Conservation (phyloP, 2,888 invertebrate species). For the Lysandra coridon region DNA sequence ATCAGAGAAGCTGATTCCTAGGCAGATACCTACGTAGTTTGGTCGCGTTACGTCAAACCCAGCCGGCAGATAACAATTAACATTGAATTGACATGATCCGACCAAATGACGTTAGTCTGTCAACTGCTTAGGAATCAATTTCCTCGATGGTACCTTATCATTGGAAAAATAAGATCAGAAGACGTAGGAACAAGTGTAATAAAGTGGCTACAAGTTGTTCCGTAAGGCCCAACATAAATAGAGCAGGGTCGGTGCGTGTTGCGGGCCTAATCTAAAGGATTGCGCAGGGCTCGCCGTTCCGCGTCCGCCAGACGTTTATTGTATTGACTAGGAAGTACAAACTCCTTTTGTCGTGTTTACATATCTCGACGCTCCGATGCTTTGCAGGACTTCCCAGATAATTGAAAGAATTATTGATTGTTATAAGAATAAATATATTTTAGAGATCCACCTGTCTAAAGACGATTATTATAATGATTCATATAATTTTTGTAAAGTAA, state of each 20-base stretch:
- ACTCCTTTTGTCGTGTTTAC: slow-evolving; percentile 40
- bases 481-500: too few species aligned
- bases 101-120: too few species aligned
- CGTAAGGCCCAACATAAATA: slow-evolving; percentile 73
- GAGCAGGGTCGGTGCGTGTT: slow-evolving; percentile 70
- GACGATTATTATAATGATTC: neutral
- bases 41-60: too few species aligned
- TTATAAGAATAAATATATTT: neutral
- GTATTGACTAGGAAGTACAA: slow-evolving; percentile 58
- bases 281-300: slow-evolving; percentile 53
- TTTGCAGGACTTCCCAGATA: neutral
- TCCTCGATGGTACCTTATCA: too few species aligned
- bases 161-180: slow-evolving; percentile 47
- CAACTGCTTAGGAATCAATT: too few species aligned
- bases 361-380: slow-evolving; percentile 5
- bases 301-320: slow-evolving; percentile 54
- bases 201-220: slow-evolving; percentile 79
- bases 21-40: too few species aligned
- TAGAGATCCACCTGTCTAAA: neutral
- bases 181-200: slow-evolving; percentile 74
- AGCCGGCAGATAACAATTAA: too few species aligned
- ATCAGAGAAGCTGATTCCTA: too few species aligned
- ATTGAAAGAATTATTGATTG: neutral
- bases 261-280: slow-evolving; percentile 72
- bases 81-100: too few species aligned